phyloP scores from a whole-genome alignment of 2,797 vertebrate genomes.

The Danio aesculapii region DNA sequence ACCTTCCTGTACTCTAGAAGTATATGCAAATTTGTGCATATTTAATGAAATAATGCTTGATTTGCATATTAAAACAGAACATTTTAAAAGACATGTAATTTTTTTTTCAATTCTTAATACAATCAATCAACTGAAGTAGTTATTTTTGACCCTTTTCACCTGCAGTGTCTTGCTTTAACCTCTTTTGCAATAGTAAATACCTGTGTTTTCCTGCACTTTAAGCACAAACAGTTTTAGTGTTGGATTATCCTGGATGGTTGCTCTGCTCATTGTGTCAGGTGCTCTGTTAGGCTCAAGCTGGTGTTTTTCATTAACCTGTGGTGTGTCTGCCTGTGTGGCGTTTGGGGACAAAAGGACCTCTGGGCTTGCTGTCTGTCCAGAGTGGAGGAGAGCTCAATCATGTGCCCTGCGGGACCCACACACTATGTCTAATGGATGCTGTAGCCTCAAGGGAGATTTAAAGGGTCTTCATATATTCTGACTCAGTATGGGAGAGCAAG shows the following conservation, averaged over 20 bases:
- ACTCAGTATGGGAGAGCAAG: slow-evolving; percentile 29
- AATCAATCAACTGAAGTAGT: no score
- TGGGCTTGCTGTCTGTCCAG: slow-evolving; percentile 55
- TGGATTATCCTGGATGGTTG: slow-evolving; percentile 29
- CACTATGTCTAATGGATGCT: slow-evolving; percentile 57
- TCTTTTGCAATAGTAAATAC: slow-evolving; percentile 12
- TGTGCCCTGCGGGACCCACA: slow-evolving; percentile 19
- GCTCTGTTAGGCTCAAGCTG: slow-evolving; percentile 65
- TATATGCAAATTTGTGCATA: no score
- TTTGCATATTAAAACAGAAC: no score
- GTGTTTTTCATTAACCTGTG: slow-evolving; percentile 79
- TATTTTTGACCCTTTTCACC: no score
- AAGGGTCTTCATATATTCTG: slow-evolving; percentile 56
- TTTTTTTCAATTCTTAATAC: no score
- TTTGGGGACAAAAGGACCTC: slow-evolving; percentile 47
- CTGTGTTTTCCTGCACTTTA: not conserved
- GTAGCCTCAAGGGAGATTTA: slow-evolving; percentile 66
- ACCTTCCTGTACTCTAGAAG: no score
- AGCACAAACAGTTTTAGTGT: slow-evolving; percentile 8
- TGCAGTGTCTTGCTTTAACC: not conserved
- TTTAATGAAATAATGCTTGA: no score
- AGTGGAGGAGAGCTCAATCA: slow-evolving; percentile 45
- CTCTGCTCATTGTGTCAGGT: slow-evolving; percentile 15
- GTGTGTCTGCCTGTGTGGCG: slow-evolving; percentile 63
- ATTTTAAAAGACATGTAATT: no score